Base-by-base conservation (phyloP, 2,113 vertebrate species). In the Anseranas semipalmata region DNA sequence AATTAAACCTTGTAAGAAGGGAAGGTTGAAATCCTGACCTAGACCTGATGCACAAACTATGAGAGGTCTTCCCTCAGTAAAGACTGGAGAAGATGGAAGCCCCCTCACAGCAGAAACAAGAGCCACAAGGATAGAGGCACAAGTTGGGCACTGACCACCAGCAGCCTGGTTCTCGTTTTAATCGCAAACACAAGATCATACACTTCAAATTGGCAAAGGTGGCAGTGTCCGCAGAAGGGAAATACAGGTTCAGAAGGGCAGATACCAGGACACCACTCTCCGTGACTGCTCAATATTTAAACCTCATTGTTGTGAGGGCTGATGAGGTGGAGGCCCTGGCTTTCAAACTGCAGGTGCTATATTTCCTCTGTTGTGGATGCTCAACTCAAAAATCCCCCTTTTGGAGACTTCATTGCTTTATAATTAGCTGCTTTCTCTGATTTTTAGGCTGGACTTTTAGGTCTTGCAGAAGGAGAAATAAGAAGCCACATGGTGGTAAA, bases 21-120 rank as follows among this genome's bases (percentile, higher is more conserved):
- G 56, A 56, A 35, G 30, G 21, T 58, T 79, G 62, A 62, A 76
- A 62, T 25, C 15, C 5, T 91, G 50, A 73, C 33, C 24, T 59
- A 43, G 30, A 27, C 19, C 35, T 48, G 37, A 25, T 2, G 1
- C 11, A 11, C 12, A 35, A 48, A 1, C 10, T 58, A 0, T 24
- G 32, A 19, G 28, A 8, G 37, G 5, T 45, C 41, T 43, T 67
- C 46, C 7, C 32, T 18, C 30, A 53, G 33, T 52, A 32, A 9
- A 32, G 55, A n/a, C 63, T 88, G 79, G 30, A 37, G 50, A 27
- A 84, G 43, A 39, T 19, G 15, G 55, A 43, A 55, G 12, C 10
- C 37, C 37, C 6, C 12, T 68, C 45, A 1, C 33, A 76, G 45
- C 58, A 73, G 71, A 66, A 63, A 43, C 25, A 41, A 72, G 53